phyloP scores from a whole-genome alignment of 1,140 invertebrate species.

The Halotydeus destructor region DNA sequence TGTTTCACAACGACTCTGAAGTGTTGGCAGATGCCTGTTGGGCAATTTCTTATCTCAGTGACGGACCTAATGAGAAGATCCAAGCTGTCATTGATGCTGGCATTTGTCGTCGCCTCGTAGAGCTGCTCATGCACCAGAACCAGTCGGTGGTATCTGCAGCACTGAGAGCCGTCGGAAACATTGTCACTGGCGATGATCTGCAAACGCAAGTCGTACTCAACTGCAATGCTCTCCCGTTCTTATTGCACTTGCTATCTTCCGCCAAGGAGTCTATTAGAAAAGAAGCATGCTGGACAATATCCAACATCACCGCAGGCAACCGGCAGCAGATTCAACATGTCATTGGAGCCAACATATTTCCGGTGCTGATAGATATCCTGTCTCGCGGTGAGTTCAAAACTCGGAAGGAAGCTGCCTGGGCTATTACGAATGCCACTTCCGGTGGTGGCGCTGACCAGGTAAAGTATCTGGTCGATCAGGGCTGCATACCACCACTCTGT shows the following conservation, averaged over 20 bases:
- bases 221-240: conserved; percentile 63
- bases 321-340: conserved; percentile 79
- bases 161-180: conserved; percentile 83
- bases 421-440: conserved; percentile 89
- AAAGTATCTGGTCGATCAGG: conserved; percentile 38
- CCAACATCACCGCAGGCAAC: conserved; percentile 93
- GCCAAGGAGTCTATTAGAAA: conserved; percentile 70
- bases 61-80: conserved; percentile 95
- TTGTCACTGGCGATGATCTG: conserved; percentile 89
- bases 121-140: conserved; percentile 72
- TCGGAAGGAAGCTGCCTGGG: conserved; percentile 92
- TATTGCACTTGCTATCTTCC: conserved; percentile 55
- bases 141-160: conserved; percentile 86
- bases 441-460: conserved; percentile 86
- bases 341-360: conserved; percentile 87
- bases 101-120: conserved; percentile 77
- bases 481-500: conserved; percentile 82
- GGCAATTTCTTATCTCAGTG: conserved; percentile 79
- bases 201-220: conserved; percentile 89
- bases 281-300: conserved; percentile 95
- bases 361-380: conserved; percentile 70
- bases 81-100: conserved; percentile 92
- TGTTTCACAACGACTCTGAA: conserved; percentile 74
- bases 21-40: conserved; percentile 87
- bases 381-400: conserved; percentile 86